Base-by-base conservation (phyloP, 2,888 invertebrate genomes). In the Cryptophagus acutangulus region DNA sequence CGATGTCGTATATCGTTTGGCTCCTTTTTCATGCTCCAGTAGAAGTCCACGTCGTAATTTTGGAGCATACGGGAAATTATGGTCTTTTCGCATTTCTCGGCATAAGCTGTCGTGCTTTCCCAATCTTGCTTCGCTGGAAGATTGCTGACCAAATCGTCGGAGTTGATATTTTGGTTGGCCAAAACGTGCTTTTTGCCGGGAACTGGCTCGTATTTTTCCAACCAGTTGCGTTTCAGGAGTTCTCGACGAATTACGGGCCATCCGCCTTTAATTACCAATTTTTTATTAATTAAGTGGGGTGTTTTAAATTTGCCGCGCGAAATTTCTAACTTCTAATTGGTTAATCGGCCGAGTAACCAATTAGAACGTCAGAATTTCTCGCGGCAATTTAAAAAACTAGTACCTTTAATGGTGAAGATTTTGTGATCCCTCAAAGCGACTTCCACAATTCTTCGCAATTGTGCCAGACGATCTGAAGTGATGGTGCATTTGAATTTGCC, bases 21-120 rank as follows among this genome's bases (percentile, higher is more conserved):
- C 51, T 92, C 91, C 43, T 87, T 79, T 49, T 87, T 82, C 40
- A 88, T 82, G 33, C 90, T 90, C 92, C 94, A 94, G 20, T 93
- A 76, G 56, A 94, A 88, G 59, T 92, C 88, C 1, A 90, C 86
- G 0, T 84, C 79, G 55, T 84, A 80, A 57, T 85, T 82, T 54
- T 83, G 81, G 59, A 91, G 75, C 66, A 90, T 83, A 54, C 87
- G 76, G 2, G 82, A 85, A 60, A 87, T 76, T 36, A 67, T 58
- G n/a, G 54, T 77, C 45, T 79, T 73, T 62, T 86, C 85, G 36
- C 83, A 80, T 69, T 78, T 82, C 2, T 76, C 71, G 5, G 79
- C 68, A 51, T 76, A 75, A 40, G 58, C 62, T 10, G 64, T 47
- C n/a, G 59, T 57, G 8, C 63, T 56, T 50, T 71, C 67, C 68